phyloP scores from a whole-genome alignment of 2,797 vertebrate genomes.

The Tragopan temminckii region DNA sequence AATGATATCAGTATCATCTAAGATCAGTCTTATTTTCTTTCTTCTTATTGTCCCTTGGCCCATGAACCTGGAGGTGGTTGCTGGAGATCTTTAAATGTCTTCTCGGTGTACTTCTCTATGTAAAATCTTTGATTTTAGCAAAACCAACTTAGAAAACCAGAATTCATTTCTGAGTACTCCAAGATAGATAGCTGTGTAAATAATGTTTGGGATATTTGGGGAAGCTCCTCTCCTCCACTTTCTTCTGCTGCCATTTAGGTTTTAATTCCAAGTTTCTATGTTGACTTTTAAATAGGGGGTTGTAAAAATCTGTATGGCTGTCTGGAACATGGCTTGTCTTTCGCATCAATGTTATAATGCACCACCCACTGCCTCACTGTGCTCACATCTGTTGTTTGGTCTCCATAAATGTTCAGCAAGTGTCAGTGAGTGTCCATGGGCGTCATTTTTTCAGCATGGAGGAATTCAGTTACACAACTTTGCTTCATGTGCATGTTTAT shows the following conservation, averaged over 20 bases:
- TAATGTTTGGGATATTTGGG: background rate
- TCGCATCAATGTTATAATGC: no score
- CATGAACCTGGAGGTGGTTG: background rate
- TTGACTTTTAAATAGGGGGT: background rate
- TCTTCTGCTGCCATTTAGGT: background rate
- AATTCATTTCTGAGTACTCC: background rate
- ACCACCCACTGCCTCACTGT: no score
- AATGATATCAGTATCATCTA: background rate
- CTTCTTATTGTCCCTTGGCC: background rate
- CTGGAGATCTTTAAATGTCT: background rate
- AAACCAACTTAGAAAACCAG: background rate
- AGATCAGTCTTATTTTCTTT: background rate
- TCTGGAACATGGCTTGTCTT: no score
- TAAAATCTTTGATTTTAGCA: background rate
- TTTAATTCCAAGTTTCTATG: background rate
- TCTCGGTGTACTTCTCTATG: background rate
- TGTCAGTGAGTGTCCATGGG: no score
- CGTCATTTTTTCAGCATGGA: no score
- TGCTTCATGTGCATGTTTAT: no score
- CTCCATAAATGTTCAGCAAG: no score
- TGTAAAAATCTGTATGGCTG: background rate
- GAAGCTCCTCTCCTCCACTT: background rate
- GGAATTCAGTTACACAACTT: no score
- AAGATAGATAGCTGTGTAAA: accelerated
- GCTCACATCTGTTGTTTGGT: no score